These are phyloP conservation scores for Leucophenga montana DNA, from an alignment of 2,888 invertebrate genomes.

Conservation along the genomic window DNA sequence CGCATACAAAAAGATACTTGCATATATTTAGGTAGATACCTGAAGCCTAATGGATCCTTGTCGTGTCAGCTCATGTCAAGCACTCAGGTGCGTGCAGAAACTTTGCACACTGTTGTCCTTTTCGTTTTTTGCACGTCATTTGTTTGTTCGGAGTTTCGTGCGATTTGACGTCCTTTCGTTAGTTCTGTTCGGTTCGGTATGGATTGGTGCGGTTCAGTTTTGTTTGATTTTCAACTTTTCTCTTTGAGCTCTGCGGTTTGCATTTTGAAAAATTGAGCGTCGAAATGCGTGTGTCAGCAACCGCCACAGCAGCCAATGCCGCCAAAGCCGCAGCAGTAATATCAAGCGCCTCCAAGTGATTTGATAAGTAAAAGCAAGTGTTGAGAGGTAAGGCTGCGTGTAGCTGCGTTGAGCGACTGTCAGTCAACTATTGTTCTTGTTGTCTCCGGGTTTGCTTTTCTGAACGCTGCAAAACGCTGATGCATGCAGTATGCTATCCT, in stretches of 20 bases:
- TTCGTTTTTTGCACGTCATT: background rate
- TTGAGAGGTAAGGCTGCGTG: background rate
- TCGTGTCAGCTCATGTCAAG: background rate
- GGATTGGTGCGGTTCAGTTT: background rate
- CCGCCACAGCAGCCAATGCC: background rate
- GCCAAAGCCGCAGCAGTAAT: background rate
- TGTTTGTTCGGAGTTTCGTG: no score
- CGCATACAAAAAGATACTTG: no score
- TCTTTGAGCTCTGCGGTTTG: slow-evolving; percentile 14
- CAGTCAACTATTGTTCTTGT: no score
- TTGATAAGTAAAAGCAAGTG: background rate
- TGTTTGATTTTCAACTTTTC: background rate
- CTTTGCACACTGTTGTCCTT: background rate
- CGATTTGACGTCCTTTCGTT: background rate
- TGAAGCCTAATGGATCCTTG: slow-evolving; percentile 9
- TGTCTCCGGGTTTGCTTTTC: no score
- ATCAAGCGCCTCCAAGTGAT: background rate
- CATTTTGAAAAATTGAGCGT: slow-evolving; percentile 24
- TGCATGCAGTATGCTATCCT: no score
- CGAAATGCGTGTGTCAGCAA: slow-evolving; percentile 22
- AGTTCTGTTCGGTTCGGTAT: background rate
- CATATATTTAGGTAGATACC: no score
- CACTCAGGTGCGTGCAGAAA: slow-evolving; percentile 9
- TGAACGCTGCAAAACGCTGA: no score
- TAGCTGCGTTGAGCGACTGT: no score